Percentiles rank a stretch among this genome's conserved stretches.
Conservation (phyloP, 2,888 invertebrate genomes). For the Agonopterix arenella region DNA sequence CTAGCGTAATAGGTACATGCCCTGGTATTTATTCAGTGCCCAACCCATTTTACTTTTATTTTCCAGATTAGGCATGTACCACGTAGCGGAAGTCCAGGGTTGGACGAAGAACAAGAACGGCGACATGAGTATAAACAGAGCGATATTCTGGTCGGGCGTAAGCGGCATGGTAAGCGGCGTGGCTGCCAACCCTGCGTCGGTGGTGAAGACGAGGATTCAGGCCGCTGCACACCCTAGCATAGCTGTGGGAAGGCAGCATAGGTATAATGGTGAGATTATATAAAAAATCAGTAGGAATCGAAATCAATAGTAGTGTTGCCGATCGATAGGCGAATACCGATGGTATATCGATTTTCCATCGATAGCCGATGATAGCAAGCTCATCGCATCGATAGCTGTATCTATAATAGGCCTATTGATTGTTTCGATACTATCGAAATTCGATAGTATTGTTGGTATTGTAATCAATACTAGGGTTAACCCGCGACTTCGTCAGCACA, state of each 20-base stretch:
- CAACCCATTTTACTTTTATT: background rate
- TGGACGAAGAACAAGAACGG: constrained; percentile 60
- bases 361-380: no score
- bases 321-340: no score
- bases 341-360: no score
- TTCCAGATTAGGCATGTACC: constrained; percentile 79
- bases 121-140: constrained; percentile 46
- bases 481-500: no score
- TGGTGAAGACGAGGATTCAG: constrained; percentile 89
- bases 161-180: constrained; percentile 83
- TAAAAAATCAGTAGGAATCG: background rate
- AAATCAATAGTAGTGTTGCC: no score
- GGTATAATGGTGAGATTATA: constrained; percentile 69
- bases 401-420: no score
- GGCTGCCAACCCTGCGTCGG: constrained; percentile 84
- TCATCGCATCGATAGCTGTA: no score
- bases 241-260: constrained; percentile 91
- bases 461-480: no score
- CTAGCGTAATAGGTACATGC: no score
- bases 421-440: no score
- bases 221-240: constrained; percentile 83
- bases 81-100: constrained; percentile 77
- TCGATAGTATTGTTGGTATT: no score
- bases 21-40: no score
- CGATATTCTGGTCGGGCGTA: constrained; percentile 56